Evolutionary conservation across 2,888 invertebrate species (phyloP).

Genomic region (Athalia cordata): DNA sequence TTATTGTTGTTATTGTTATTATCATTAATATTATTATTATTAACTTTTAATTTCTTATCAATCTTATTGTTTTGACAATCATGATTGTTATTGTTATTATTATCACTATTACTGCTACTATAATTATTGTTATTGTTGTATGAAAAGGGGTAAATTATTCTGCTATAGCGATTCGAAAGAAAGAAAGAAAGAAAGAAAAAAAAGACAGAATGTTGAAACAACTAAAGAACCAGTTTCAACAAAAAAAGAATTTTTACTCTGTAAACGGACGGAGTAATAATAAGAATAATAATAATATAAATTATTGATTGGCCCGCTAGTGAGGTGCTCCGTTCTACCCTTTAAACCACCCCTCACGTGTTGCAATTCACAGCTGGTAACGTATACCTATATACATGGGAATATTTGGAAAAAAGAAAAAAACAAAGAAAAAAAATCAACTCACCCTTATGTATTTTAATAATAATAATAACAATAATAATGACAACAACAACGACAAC

Average conservation of each 20-base stretch:
- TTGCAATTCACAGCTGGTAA: constrained; percentile 17
- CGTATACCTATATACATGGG: constrained; percentile 5
- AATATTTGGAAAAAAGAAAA: not conserved
- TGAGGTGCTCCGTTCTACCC: not conserved
- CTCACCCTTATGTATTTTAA: no score
- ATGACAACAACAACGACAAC: not conserved
- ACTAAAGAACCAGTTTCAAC: not conserved
- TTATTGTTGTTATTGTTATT: not conserved
- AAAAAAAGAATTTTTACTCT: no score
- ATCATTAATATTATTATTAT: no score
- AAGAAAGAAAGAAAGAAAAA: not conserved
- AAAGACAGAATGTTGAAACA: not conserved
- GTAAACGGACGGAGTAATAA: no score
- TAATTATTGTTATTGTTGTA: not conserved
- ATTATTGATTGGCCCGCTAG: not conserved
- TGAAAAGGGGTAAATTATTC: not conserved
- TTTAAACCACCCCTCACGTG: not conserved
- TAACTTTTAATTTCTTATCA: no score
- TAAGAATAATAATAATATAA: constrained; percentile 16
- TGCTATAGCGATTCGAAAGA: not conserved
- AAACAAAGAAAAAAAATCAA: no score
- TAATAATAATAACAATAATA: not conserved
- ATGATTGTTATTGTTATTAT: no score
- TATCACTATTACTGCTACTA: not conserved
- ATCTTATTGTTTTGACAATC: no score